Conservation (phyloP, 2,797 vertebrate genomes). For the Chaetodon trifasciatus region DNA sequence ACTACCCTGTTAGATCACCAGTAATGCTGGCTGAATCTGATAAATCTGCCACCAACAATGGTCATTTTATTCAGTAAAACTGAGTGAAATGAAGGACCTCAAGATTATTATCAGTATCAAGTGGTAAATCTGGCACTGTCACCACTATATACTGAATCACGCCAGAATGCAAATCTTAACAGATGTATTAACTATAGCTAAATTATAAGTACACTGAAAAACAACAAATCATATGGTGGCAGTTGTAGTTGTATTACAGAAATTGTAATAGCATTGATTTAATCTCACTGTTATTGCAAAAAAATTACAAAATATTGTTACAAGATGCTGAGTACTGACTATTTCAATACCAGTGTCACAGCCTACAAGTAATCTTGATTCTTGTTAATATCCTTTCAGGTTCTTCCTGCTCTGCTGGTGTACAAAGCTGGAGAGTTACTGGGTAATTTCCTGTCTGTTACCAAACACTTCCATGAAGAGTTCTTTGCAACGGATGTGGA, state of each 20-base stretch:
- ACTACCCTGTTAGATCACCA: too few relatives aligned
- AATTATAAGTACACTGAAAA: not conserved
- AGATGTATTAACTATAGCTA: not conserved
- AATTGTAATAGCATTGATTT: not conserved
- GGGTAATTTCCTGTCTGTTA: slow-evolving; percentile 92
- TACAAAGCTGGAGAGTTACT: slow-evolving; percentile 95
- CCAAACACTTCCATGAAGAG: slow-evolving; percentile 90
- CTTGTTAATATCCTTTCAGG: slow-evolving; percentile 45
- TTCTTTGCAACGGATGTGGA: slow-evolving; percentile 95
- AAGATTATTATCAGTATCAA: not conserved
- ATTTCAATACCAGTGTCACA: slow-evolving; percentile 3
- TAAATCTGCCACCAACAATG: not conserved
- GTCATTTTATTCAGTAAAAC: not conserved
- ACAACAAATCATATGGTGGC: not conserved
- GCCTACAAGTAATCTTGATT: not conserved
- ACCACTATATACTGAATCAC: not conserved
- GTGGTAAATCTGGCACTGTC: not conserved
- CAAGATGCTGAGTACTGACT: not conserved
- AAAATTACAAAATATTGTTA: not conserved
- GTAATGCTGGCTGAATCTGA: too few relatives aligned
- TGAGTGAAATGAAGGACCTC: not conserved
- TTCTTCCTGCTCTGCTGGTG: slow-evolving; percentile 92
- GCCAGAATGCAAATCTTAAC: not conserved
- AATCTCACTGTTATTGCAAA: not conserved
- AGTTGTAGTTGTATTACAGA: not conserved